A percentile compares a stretch with the other conserved stretches of the same genome.
These are phyloP conservation scores for Linurgus olivaceus DNA, from an alignment of 2,797 vertebrate genomes.

Conservation along the genomic window DNA sequence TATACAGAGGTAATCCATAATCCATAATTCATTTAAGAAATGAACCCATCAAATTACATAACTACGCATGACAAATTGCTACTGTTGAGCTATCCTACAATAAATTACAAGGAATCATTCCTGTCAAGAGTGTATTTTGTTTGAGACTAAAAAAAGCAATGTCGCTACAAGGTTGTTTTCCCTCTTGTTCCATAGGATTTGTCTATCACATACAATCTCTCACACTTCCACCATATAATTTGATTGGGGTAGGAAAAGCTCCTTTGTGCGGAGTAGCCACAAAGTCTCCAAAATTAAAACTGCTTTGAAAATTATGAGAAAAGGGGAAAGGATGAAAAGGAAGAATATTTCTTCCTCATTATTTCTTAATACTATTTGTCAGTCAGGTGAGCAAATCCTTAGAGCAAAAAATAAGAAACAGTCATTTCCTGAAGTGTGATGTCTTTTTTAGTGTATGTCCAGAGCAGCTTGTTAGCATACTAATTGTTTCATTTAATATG, in stretches of 20 bases:
- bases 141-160: slow-evolving; percentile 34
- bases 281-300: neutral
- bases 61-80: slow-evolving; percentile 59
- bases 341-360: neutral
- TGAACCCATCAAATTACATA: slow-evolving; percentile 68
- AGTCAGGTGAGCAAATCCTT: slow-evolving; percentile 27
- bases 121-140: slow-evolving; percentile 51
- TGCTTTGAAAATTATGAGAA: neutral
- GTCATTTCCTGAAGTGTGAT: neutral
- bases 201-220: neutral
- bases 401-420: neutral
- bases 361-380: slow-evolving; percentile 16
- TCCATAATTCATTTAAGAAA: slow-evolving; percentile 72
- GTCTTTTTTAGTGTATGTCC: neutral
- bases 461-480: slow-evolving; percentile 38
- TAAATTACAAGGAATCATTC: slow-evolving; percentile 55
- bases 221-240: neutral
- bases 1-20: slow-evolving; percentile 72
- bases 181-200: slow-evolving; percentile 14
- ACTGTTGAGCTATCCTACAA: slow-evolving; percentile 35
- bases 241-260: neutral
- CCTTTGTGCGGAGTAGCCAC: neutral
- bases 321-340: neutral
- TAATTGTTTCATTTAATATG: slow-evolving; percentile 55
- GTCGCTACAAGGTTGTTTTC: slow-evolving; percentile 49